Evolutionary conservation across 2,113 vertebrate species (phyloP), one percentile per base, ranked within the genome.

Genomic region (Haemorhous mexicanus): DNA sequence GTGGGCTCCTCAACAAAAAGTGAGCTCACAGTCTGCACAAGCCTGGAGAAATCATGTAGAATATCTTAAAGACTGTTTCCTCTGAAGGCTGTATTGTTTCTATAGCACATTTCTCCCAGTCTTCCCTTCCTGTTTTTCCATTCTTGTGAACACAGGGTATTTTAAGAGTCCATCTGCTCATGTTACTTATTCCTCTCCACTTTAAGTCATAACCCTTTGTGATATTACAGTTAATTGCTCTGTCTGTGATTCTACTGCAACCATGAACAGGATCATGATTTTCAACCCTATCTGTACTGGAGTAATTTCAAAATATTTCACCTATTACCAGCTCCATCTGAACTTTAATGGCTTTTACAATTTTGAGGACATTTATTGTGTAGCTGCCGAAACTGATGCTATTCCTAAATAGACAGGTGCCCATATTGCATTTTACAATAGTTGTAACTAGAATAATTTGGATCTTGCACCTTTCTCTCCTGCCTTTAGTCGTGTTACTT

Each of bases 81-180:
- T 91, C 53, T 39, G 46, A 84, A 92, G 62, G n/a, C 56, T 35
- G 10, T 49, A 37, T 81, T 81, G 46, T 86, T 97, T 92, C 85
- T 61, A 46, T 7, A 41, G 73, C 28, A 49, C 10, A 30, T 82
- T 89, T 93, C 44, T 84, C 80, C 52, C 74, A 84, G 5, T 35
- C 41, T 37, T 90, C 37, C 52, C 66, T 88, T 90, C 85, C 66
- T 72, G 41, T 68, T 92, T 96, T 92, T 68, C 83, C 49, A 53
- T 84, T 87, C 66, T 73, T 72, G 62, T 56, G 69, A 94, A 89
- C 53, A 50, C 11, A 13, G 32, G 46, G 76, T 81, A 78, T 94
- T 96, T 90, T 82, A 84, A 77, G 73, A 86, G 75, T 90, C 88
- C 94, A 92, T 89, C 79, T 93, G 68, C 68, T 94, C 44, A 2